A percentile compares a stretch with the other conserved stretches of the same genome.
These are phyloP conservation scores for Augochlora pura DNA, from an alignment of 1,140 invertebrate genomes.

Conservation along the genomic window DNA sequence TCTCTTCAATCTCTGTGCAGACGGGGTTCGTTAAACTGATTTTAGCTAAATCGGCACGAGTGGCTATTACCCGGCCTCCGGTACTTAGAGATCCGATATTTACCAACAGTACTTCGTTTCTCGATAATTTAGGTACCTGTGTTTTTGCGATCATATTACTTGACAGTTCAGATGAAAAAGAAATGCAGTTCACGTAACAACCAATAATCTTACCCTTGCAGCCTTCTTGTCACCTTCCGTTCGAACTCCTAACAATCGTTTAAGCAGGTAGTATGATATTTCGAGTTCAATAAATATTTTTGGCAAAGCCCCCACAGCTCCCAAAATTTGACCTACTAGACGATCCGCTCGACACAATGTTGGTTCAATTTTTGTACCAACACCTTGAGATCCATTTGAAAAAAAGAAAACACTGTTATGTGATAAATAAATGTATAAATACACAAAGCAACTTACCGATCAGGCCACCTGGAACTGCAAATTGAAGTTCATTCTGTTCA, in stretches of 20 bases:
- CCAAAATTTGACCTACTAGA: constrained; percentile 98
- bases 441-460: constrained; percentile 84
- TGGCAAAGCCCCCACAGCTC: constrained; percentile 97
- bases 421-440: no score
- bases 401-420: not conserved
- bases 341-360: constrained; percentile 98
- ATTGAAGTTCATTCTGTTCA: constrained; percentile 99
- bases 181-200: not conserved
- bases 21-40: constrained; percentile 98
- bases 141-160: constrained; percentile 9
- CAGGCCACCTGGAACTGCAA: constrained; percentile 98
- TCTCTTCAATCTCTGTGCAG: constrained; percentile 99
- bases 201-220: constrained; percentile 88
- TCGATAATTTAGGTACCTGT: constrained; percentile 83
- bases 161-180: constrained; percentile 22
- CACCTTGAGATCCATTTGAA: constrained; percentile 82
- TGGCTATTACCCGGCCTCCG: constrained; percentile 96
- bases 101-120: constrained; percentile 90
- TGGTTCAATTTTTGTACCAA: constrained; percentile 99
- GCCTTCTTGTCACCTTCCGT: constrained; percentile 99
- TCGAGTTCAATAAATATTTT: constrained; percentile 99
- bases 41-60: constrained; percentile 98
- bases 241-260: constrained; percentile 96
- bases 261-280: constrained; percentile 98
- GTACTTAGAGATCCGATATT: constrained; percentile 99